Evolutionary conservation across 2,888 invertebrate species (phyloP), one percentile per base, ranked within the genome.

Genomic region (Lasioglossum zephyrum): DNA sequence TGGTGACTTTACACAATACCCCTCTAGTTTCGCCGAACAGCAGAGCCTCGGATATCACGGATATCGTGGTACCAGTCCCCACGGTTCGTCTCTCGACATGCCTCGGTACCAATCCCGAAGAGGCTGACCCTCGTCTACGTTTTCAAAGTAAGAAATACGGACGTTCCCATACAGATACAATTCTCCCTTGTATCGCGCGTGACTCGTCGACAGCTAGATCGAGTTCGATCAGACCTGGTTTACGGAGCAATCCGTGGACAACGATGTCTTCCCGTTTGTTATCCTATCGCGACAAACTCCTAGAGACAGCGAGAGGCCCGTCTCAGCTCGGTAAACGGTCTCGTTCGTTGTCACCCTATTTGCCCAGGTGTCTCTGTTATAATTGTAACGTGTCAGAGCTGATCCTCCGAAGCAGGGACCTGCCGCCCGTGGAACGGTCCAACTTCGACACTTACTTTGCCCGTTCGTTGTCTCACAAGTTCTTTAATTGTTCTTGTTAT

Each of bases 371-470:
- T 87, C 87, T 91, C 66, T 94, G 94, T 84, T 94, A 94, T 89
- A 94, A 94, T 82, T 94, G 94, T 90, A 94, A 93, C 87, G 93
- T 94, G 0, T 93, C 93, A 16, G 92, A 93, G 85, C 88, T 94
- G 86, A 94, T 94, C n/a, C 73, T 92, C 39, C 92, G 91, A 70
- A 94, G 94, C 81, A 86, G 90, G 47, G 92, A 93, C 60, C 89
- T 94, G 22, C 92, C 93, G 16, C 92, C 92, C 0, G 83, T 92
- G n/a, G 94, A 94, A 85, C 93, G 92, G 44, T 91, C 91, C 6
- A 93, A 94, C 70, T 93, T 94, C 39, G 90, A 91, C 60, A 91
- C 89, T 0, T 94, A 94, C 82, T 93, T 94, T 82, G 89, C 91
- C 11, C 90, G 92, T 31, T 93, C 93, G n/a, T 87, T 93, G 36